Percentiles rank a stretch among this genome's conserved stretches.
These are phyloP conservation scores for Furcifer pardalis DNA, from an alignment of 2,797 vertebrate genomes.

Conservation along the genomic window DNA sequence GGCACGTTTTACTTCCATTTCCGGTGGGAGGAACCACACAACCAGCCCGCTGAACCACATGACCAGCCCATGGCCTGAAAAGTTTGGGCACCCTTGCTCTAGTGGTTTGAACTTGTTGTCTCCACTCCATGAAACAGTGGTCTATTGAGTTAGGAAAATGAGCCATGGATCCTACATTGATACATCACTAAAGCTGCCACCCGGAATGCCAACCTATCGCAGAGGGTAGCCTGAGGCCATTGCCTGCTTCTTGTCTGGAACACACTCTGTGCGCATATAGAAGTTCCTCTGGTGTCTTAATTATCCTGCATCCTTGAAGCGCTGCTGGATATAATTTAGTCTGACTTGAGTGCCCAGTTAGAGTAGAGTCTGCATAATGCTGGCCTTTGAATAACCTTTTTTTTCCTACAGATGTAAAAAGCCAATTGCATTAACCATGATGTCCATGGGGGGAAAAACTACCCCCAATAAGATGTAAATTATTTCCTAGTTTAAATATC, in stretches of 20 bases:
- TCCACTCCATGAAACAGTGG: background rate
- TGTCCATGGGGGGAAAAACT: background rate
- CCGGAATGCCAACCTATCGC: background rate
- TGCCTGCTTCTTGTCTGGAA: background rate
- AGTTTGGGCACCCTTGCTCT: no score
- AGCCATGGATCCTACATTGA: background rate
- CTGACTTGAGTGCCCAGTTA: background rate
- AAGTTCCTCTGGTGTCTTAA: slow-evolving; percentile 6
- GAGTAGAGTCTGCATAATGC: background rate
- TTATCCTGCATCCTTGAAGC: background rate
- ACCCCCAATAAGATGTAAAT: background rate
- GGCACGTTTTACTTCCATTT: no score
- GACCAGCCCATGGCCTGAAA: no score
- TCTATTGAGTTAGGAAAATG: background rate
- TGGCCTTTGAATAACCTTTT: background rate
- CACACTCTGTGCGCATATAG: background rate
- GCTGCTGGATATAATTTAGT: background rate
- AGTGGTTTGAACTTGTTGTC: background rate
- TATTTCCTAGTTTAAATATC: background rate
- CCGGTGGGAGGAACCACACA: no score
- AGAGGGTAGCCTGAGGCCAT: background rate
- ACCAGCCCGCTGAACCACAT: no score
- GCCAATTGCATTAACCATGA: background rate
- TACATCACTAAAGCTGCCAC: background rate
- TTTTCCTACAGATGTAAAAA: background rate